Percentiles rank a stretch among this genome's conserved stretches.
phyloP scores from a whole-genome alignment of 2,113 vertebrate species.

The Rutilus rutilus region DNA sequence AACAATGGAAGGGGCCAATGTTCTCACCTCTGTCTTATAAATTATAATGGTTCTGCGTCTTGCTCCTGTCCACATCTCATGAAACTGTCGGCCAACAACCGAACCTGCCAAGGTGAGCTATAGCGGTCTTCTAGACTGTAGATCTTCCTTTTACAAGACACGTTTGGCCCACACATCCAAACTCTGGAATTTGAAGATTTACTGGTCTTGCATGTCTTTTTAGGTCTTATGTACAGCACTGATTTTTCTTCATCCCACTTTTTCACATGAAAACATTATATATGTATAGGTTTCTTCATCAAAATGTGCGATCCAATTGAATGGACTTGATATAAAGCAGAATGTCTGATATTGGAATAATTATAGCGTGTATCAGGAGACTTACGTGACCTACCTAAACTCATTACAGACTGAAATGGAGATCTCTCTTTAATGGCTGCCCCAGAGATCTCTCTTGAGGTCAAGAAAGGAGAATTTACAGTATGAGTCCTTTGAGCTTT shows the following conservation, averaged over 20 bases:
- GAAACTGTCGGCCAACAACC: slow-evolving; percentile 82
- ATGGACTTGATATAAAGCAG: slow-evolving; percentile 20
- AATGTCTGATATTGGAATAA: slow-evolving; percentile 47
- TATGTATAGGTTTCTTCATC: background rate
- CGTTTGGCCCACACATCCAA: background rate
- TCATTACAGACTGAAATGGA: slow-evolving; percentile 43
- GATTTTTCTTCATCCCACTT: background rate
- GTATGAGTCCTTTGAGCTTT: slow-evolving; percentile 39
- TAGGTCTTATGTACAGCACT: background rate
- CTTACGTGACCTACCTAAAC: slow-evolving; percentile 42
- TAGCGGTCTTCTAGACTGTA: background rate
- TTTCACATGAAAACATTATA: no score
- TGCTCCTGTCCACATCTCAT: slow-evolving; percentile 87
- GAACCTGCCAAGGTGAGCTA: slow-evolving; percentile 81
- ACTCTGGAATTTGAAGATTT: no score
- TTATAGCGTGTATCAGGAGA: slow-evolving; percentile 49
- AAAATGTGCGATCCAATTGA: background rate
- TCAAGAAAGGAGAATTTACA: slow-evolving; percentile 39
- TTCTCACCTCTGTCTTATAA: slow-evolving; percentile 87
- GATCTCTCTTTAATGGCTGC: slow-evolving; percentile 16
- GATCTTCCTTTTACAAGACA: background rate
- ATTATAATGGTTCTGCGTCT: slow-evolving; percentile 81
- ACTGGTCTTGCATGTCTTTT: background rate
- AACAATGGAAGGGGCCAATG: slow-evolving; percentile 82
- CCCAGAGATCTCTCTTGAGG: slow-evolving; percentile 33